Conservation (phyloP, 2,113 vertebrate species). For the Brienomyrus longianalis region DNA sequence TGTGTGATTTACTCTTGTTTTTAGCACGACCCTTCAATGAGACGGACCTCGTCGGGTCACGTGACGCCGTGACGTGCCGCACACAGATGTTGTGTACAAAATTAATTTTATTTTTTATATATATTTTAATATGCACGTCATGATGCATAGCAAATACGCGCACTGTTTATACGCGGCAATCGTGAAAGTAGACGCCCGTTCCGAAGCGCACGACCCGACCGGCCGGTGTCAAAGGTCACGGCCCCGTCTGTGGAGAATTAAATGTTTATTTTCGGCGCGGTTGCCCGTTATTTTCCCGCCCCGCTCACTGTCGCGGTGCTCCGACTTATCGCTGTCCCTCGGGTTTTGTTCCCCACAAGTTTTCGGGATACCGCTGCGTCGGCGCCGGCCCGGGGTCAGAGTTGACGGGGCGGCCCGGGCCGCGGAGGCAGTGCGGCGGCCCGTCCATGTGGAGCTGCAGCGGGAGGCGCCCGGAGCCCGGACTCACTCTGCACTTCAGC, state of each 20-base stretch:
- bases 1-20: neutral
- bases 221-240: slow-evolving; percentile 19
- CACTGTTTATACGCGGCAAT: neutral
- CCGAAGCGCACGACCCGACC: neutral
- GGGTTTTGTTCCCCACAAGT: too few species aligned
- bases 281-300: neutral
- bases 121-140: neutral
- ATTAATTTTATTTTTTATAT: neutral
- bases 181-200: neutral
- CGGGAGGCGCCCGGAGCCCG: slow-evolving; percentile 58
- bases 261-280: neutral
- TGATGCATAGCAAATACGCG: neutral
- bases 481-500: slow-evolving; percentile 50
- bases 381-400: slow-evolving; percentile 42
- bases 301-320: neutral
- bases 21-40: neutral
- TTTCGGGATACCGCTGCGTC: neutral
- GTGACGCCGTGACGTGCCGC: neutral
- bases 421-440: slow-evolving; percentile 52
- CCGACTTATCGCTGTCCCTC: too few species aligned
- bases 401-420: slow-evolving; percentile 50
- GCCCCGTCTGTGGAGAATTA: neutral
- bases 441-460: slow-evolving; percentile 70
- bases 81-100: neutral
- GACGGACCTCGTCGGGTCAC: neutral